phyloP scores from a whole-genome alignment of 2,113 vertebrate species.

The Solea solea region DNA sequence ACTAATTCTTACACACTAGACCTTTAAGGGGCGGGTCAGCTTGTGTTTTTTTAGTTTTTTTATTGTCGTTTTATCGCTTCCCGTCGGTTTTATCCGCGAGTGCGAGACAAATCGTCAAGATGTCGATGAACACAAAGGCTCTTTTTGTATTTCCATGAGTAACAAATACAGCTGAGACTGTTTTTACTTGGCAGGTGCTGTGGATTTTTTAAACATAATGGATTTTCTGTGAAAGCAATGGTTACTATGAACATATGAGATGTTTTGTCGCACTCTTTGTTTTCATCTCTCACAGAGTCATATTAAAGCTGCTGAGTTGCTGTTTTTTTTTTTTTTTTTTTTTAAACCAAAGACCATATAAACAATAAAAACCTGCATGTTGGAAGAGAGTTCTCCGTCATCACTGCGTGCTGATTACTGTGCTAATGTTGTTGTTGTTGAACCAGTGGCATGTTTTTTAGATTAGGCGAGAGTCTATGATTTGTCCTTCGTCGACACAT shows the following conservation, averaged over 20 bases:
- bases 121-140: not conserved
- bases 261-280: not conserved
- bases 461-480: conserved; percentile 22
- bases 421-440: not conserved
- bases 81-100: not conserved
- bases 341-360: conserved; percentile 26
- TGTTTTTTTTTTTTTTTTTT: not conserved
- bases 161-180: conserved; percentile 2
- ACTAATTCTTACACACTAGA: no score
- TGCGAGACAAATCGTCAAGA: conserved; percentile 3
- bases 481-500: not conserved
- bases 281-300: conserved; percentile 6
- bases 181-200: conserved; percentile 13
- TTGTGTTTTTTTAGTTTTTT: not conserved
- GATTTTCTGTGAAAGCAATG: not conserved
- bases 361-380: conserved; percentile 64
- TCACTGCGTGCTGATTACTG: conserved; percentile 11
- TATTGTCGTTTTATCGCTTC: not conserved
- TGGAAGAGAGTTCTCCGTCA: conserved; percentile 32
- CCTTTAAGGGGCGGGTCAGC: not conserved
- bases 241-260: conserved; percentile 9
- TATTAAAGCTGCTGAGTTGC: conserved; percentile 16
- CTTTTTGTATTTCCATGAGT: conserved; percentile 6
- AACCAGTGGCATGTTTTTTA: not conserved
- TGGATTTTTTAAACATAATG: not conserved